phyloP scores from a whole-genome alignment of 2,888 invertebrate species.

The Orchesella flavescens region DNA sequence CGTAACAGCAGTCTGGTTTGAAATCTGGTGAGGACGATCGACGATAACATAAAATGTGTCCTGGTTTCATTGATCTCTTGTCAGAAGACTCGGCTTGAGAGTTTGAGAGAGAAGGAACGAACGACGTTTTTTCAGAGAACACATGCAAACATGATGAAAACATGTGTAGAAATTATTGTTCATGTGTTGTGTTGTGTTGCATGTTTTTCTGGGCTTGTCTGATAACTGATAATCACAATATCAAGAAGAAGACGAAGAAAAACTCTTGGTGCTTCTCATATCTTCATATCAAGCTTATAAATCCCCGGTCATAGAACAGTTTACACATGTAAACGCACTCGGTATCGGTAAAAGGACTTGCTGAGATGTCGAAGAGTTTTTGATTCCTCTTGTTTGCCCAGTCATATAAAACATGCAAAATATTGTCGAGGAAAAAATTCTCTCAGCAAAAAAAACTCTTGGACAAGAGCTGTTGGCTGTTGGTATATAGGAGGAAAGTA shows the following conservation, averaged over 20 bases:
- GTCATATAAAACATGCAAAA: slow-evolving; percentile 57
- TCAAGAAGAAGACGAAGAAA: slow-evolving; percentile 17
- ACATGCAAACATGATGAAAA: slow-evolving; percentile 49
- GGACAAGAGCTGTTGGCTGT: slow-evolving; percentile 15
- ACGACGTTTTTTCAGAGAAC: neutral
- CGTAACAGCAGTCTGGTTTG: neutral
- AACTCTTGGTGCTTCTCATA: neutral
- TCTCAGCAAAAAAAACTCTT: slow-evolving; percentile 14
- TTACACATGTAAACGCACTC: neutral
- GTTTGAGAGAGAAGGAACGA: too few relatives aligned
- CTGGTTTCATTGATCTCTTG: slow-evolving; percentile 8
- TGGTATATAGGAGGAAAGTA: neutral
- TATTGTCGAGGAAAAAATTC: slow-evolving; percentile 34
- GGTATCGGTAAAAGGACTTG: neutral
- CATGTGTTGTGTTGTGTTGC: slow-evolving; percentile 28
- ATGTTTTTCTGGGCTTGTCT: slow-evolving; percentile 51
- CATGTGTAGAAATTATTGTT: slow-evolving; percentile 47
- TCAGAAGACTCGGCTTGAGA: too few relatives aligned
- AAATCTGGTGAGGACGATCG: neutral
- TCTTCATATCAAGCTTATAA: slow-evolving; percentile 19
- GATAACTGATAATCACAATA: slow-evolving; percentile 40
- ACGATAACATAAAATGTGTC: slow-evolving; percentile 16
- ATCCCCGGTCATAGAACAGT: neutral
- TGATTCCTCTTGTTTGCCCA: slow-evolving; percentile 42
- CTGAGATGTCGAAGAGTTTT: slow-evolving; percentile 52